Conservation (phyloP, 2,797 vertebrate genomes). For the Echeneis naucrates region DNA sequence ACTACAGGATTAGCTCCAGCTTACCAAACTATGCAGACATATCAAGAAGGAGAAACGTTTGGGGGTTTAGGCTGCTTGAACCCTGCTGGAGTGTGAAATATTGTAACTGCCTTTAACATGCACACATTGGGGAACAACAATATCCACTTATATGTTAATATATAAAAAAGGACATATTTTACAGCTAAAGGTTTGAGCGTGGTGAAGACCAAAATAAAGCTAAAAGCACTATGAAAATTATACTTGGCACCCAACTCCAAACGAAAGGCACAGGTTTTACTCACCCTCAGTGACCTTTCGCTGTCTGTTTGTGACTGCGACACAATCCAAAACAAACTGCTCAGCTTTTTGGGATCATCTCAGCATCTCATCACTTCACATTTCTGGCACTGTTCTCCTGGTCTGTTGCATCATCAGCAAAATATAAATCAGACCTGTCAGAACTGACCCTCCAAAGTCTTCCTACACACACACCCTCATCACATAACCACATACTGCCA, state of each 20-base stretch:
- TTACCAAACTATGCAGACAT: constrained; percentile 61
- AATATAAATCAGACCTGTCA: not conserved
- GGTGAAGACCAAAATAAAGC: constrained; percentile 31
- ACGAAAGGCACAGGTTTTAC: not conserved
- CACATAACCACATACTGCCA: not conserved
- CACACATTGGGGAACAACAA: not conserved
- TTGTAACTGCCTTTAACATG: constrained; percentile 58
- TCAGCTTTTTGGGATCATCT: not conserved
- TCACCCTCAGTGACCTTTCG: not conserved
- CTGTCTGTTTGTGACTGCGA: not conserved
- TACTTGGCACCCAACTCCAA: not conserved
- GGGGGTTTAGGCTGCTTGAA: constrained; percentile 60
- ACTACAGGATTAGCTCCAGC: constrained; percentile 68
- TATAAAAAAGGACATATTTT: too few relatives aligned
- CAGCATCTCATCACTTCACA: not conserved
- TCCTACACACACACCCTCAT: not conserved
- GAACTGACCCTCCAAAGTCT: not conserved
- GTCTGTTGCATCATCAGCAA: not conserved
- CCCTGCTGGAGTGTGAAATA: constrained; percentile 77
- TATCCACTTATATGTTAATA: not conserved
- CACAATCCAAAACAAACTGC: not conserved
- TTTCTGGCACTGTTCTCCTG: not conserved
- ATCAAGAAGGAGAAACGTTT: constrained; percentile 53
- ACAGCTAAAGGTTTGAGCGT: not conserved
- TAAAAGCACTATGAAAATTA: not conserved